These are phyloP conservation scores for Mythimna pallens DNA, from an alignment of 2,888 invertebrate genomes.

Conservation along the genomic window DNA sequence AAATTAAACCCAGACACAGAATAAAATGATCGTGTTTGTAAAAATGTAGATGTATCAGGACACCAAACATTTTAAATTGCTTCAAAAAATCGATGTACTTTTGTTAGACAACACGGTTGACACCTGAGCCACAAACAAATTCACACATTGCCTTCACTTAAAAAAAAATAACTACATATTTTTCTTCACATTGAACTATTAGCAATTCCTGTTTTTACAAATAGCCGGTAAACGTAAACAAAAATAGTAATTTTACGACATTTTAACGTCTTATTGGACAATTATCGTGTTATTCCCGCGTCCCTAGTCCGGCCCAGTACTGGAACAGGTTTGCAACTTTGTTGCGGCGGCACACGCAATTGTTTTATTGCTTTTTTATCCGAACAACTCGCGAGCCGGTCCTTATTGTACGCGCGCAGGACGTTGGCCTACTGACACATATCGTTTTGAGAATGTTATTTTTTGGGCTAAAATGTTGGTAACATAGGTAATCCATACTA, in stretches of 20 bases:
- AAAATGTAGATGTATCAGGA: no score
- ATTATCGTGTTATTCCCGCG: conserved; percentile 40
- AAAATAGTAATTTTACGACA: conserved; percentile 47
- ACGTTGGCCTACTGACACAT: conserved; percentile 77
- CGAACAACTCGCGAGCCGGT: conserved; percentile 71
- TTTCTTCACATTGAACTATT: background rate
- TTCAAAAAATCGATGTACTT: background rate
- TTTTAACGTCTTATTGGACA: conserved; percentile 25
- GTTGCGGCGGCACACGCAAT: conserved; percentile 77
- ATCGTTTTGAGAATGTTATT: conserved; percentile 35
- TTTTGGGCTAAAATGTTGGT: background rate
- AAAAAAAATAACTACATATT: background rate
- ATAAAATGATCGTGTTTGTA: no score
- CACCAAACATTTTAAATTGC: no score
- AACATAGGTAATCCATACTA: no score
- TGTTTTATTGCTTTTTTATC: conserved; percentile 79
- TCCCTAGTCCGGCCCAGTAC: conserved; percentile 72
- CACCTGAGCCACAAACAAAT: background rate
- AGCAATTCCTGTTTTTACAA: conserved; percentile 8
- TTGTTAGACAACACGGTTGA: background rate
- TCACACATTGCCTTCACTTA: background rate
- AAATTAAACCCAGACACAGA: no score
- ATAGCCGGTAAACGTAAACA: background rate
- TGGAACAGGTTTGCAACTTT: conserved; percentile 81
- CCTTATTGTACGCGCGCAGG: conserved; percentile 65